A percentile compares a stretch with the other conserved stretches of the same genome.
These are phyloP conservation scores for Poecilia latipinna DNA, from an alignment of 2,113 vertebrate genomes.

Conservation along the genomic window DNA sequence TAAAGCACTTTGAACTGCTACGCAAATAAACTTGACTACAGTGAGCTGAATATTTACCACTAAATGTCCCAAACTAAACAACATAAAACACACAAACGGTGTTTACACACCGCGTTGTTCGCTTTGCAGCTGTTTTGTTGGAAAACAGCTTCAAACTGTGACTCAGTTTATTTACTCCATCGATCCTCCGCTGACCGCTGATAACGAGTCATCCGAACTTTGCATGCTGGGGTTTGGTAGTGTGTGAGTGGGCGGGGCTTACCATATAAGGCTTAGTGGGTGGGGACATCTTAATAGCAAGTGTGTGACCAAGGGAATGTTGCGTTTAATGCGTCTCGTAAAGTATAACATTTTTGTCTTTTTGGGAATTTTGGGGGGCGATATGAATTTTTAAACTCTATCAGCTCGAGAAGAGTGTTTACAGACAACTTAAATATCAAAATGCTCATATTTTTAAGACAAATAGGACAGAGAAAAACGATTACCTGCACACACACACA, in stretches of 20 bases:
- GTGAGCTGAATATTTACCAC: too few relatives aligned
- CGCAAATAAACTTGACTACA: too few relatives aligned
- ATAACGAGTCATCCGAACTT: not conserved
- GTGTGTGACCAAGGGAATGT: constrained; percentile 47
- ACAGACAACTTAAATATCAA: not conserved
- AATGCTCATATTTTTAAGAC: not conserved
- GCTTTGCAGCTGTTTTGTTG: too few relatives aligned
- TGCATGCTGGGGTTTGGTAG: not conserved
- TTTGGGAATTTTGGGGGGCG: accelerated
- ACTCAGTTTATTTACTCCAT: not conserved
- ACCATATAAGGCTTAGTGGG: constrained; percentile 44
- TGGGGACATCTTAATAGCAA: constrained; percentile 36
- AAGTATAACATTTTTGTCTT: not conserved
- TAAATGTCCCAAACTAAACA: too few relatives aligned
- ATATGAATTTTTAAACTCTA: not conserved
- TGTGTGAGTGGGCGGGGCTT: not conserved
- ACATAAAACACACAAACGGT: too few relatives aligned
- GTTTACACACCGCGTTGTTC: too few relatives aligned
- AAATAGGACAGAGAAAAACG: too few relatives aligned
- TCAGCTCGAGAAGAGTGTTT: accelerated
- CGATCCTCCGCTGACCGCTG: not conserved
- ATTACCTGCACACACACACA: not conserved
- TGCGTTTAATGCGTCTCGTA: constrained; percentile 24
- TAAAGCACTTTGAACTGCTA: too few relatives aligned
- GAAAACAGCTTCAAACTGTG: too few relatives aligned